Conservation (phyloP, 2,797 vertebrate genomes). For the Anisognathus igniventris region DNA sequence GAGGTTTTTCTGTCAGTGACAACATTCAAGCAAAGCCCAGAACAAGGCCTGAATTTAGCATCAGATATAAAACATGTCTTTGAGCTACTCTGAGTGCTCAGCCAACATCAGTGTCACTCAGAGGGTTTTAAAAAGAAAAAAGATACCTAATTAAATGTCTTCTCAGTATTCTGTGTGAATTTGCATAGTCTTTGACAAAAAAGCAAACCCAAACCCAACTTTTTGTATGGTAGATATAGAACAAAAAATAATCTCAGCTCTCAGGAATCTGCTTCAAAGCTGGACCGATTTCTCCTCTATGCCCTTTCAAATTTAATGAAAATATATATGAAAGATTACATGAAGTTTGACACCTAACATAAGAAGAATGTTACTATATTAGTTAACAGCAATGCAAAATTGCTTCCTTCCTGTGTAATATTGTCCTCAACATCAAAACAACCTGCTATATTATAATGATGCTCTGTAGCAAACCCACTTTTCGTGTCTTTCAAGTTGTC, state of each 20-base stretch:
- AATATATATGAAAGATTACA: not conserved
- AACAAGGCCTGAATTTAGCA: not conserved
- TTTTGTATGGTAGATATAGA: not conserved
- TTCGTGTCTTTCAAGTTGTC: not conserved
- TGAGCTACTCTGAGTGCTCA: not conserved
- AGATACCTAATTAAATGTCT: not conserved
- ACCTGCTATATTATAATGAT: not conserved
- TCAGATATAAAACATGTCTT: not conserved
- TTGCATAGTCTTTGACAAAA: not conserved
- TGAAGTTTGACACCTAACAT: not conserved
- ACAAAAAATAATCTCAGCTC: not conserved
- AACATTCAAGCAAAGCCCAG: not conserved
- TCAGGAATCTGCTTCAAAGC: not conserved
- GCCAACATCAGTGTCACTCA: not conserved
- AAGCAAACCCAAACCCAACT: not conserved
- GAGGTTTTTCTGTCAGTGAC: not conserved
- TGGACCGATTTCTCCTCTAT: not conserved
- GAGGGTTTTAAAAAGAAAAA: not conserved
- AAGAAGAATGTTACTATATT: not conserved
- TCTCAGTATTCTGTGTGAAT: not conserved
- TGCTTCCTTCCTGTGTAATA: not conserved
- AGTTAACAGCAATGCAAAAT: not conserved
- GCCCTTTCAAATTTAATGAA: not conserved
- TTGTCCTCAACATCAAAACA: not conserved
- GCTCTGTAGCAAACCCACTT: not conserved